phyloP scores from a whole-genome alignment of 1,140 invertebrate genomes.

The Pseudoatta argentina region DNA sequence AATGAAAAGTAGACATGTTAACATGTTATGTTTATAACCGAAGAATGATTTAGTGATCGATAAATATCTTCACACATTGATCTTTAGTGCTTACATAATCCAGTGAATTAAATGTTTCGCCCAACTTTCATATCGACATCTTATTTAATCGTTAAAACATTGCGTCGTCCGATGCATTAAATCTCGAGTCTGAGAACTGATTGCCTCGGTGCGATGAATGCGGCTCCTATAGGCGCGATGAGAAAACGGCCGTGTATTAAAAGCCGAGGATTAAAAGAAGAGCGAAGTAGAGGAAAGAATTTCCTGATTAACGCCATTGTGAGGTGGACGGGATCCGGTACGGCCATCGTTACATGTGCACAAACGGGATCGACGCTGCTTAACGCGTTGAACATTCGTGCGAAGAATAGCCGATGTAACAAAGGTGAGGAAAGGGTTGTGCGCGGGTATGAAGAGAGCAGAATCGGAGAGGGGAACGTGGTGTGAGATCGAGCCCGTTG shows the following conservation, averaged over 20 bases:
- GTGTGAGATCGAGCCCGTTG: conserved; percentile 68
- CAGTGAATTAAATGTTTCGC: background rate
- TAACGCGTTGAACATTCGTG: conserved; percentile 37
- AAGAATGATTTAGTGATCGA: background rate
- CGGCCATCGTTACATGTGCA: conserved; percentile 30
- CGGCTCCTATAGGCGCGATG: conserved; percentile 4
- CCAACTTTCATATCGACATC: background rate
- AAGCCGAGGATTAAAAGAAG: conserved; percentile 12
- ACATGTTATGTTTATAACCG: background rate
- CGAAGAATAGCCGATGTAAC: conserved; percentile 54
- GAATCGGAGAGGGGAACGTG: conserved; percentile 32
- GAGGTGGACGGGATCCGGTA: conserved; percentile 7
- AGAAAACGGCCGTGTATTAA: conserved; percentile 33
- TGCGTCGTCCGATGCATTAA: background rate
- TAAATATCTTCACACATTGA: background rate
- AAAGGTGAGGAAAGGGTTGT: conserved; percentile 51
- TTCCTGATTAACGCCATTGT: conserved; percentile 70
- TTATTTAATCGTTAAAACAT: conserved; percentile 8
- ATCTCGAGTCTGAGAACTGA: background rate
- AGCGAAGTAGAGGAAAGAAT: conserved; percentile 16
- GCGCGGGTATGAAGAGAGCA: conserved; percentile 3
- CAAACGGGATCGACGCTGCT: conserved; percentile 51
- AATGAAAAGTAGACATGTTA: background rate
- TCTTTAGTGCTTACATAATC: background rate
- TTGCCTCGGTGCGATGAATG: conserved; percentile 35